phyloP scores from a whole-genome alignment of 2,797 vertebrate genomes.

The Hydrolagus colliei region DNA sequence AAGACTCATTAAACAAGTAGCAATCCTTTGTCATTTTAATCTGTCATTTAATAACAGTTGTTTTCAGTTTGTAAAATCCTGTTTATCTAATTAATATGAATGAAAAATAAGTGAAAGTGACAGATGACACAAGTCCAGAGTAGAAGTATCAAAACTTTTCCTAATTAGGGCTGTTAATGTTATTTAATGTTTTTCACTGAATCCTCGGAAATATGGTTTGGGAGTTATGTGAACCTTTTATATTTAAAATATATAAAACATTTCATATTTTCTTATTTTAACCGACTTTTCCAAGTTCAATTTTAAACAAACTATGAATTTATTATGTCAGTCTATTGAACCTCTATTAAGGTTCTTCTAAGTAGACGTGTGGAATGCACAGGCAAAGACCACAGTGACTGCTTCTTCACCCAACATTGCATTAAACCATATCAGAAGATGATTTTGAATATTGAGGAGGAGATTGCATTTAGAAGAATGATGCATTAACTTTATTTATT shows the following conservation, averaged over 20 bases:
- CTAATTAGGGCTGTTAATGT: neutral
- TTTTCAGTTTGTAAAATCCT: conserved; percentile 10
- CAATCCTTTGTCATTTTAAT: conserved; percentile 10
- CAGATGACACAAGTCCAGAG: neutral
- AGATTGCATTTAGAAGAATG: neutral
- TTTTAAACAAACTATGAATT: neutral
- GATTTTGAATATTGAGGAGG: neutral
- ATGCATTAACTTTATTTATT: neutral
- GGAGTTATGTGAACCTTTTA: neutral
- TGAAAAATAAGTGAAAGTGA: conserved; percentile 18
- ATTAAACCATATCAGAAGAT: neutral
- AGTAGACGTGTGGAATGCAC: neutral
- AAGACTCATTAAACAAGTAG: conserved; percentile 9
- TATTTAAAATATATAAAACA: neutral
- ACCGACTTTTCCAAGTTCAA: neutral
- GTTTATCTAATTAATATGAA: conserved; percentile 12
- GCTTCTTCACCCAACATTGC: neutral
- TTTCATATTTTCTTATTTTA: neutral
- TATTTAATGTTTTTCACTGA: neutral
- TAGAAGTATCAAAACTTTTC: neutral
- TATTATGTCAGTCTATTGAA: neutral
- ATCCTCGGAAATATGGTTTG: neutral
- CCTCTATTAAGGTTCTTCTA: neutral
- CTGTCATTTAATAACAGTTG: conserved; percentile 7
- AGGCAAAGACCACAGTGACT: neutral